phyloP scores from a whole-genome alignment of 2,797 vertebrate genomes.

The Carduelis carduelis region DNA sequence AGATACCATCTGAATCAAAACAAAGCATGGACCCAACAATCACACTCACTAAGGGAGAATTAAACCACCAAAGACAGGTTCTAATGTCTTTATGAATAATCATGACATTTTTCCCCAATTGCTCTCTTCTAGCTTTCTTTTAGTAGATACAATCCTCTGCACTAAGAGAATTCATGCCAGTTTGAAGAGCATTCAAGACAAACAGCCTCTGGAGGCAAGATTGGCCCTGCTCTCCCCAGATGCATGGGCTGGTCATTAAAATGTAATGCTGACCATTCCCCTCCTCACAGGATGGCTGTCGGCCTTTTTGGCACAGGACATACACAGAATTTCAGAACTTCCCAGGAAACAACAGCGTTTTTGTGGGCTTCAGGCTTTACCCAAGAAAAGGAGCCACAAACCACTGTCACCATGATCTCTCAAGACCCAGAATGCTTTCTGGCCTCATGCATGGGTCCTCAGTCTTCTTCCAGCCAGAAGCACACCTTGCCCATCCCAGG shows the following conservation, averaged over 20 bases:
- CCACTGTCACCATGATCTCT: neutral
- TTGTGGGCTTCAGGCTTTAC: neutral
- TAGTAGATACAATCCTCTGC: neutral
- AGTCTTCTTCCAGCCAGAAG: neutral
- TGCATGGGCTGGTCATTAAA: neutral
- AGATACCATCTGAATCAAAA: constrained; percentile 10
- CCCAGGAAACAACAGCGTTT: neutral
- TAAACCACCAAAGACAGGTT: neutral
- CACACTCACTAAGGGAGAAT: neutral
- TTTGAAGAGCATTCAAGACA: neutral
- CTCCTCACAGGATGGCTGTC: neutral
- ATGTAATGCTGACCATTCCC: neutral
- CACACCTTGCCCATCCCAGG: neutral
- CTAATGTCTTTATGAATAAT: constrained; percentile 20
- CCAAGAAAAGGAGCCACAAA: neutral
- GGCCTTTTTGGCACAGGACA: neutral
- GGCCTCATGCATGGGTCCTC: neutral
- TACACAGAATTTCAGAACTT: neutral
- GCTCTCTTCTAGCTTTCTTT: constrained; percentile 5
- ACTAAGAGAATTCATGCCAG: neutral
- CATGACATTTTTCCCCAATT: neutral
- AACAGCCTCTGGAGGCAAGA: neutral
- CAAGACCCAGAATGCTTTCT: neutral
- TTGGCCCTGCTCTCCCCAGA: neutral
- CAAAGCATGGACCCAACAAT: neutral